Evolutionary conservation across 2,113 vertebrate species (phyloP).

Genomic region (Globicephala melas): DNA sequence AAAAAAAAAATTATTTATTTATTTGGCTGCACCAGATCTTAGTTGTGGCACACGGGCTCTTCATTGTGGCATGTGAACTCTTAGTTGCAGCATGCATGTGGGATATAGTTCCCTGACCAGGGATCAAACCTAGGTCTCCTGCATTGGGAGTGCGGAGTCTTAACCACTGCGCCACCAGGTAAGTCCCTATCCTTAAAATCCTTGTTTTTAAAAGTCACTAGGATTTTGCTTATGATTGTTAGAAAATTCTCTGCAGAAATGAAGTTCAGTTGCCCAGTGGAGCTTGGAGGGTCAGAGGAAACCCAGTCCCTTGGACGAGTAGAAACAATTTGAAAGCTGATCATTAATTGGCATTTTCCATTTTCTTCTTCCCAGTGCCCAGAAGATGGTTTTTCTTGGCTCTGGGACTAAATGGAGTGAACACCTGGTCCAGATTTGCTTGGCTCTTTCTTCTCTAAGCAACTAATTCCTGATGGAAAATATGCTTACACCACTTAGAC

Average conservation of each 20-base stretch:
- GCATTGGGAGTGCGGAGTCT: too few relatives aligned
- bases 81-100: too few relatives aligned
- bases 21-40: too few relatives aligned
- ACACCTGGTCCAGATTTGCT: conserved; percentile 38
- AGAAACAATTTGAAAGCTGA: conserved; percentile 69
- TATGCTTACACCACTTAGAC: conserved; percentile 23
- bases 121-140: too few relatives aligned
- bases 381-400: conserved; percentile 59
- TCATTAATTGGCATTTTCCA: conserved; percentile 63
- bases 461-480: conserved; percentile 16
- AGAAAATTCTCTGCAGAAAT: conserved; percentile 41
- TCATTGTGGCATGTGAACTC: too few relatives aligned
- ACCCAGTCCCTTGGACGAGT: conserved; percentile 37
- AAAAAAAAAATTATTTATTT: too few relatives aligned
- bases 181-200: background rate
- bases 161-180: too few relatives aligned
- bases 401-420: conserved; percentile 16
- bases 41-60: too few relatives aligned
- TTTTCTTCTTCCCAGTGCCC: conserved; percentile 48
- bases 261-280: background rate
- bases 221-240: background rate
- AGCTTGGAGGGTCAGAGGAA: background rate
- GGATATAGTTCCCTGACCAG: too few relatives aligned
- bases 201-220: background rate
- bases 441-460: conserved; percentile 60